Evolutionary conservation across 2,888 invertebrate species (phyloP).

Genomic region (Malthinus seriepunctatus): DNA sequence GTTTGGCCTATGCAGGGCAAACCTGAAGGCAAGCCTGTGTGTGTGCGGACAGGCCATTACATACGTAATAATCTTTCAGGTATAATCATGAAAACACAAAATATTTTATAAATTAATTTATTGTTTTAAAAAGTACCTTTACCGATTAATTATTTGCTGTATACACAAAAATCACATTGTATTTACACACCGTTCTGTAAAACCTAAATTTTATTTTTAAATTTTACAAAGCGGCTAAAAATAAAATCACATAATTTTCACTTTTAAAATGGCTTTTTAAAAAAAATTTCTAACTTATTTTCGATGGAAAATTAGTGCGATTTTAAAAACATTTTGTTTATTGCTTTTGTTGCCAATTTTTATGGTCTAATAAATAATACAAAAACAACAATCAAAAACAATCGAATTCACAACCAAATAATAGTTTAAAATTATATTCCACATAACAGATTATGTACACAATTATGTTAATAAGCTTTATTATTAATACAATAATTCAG

Average conservation of each 20-base stretch:
- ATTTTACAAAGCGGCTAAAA: conserved; percentile 6
- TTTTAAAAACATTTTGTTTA: conserved; percentile 16
- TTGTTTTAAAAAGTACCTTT: conserved; percentile 37
- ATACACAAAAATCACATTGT: conserved; percentile 38
- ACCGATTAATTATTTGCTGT: conserved; percentile 34
- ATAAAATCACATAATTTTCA: conserved; percentile 22
- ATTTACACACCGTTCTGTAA: conserved; percentile 25
- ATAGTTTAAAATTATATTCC: conserved; percentile 20
- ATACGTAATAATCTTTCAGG: too few relatives aligned
- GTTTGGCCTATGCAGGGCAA: too few relatives aligned
- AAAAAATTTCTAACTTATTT: too few relatives aligned
- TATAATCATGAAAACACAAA: too few relatives aligned
- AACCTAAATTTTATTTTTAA: conserved; percentile 6
- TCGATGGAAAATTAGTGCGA: conserved; percentile 16
- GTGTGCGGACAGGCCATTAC: too few relatives aligned
- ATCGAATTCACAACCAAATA: conserved; percentile 25
- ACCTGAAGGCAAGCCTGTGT: too few relatives aligned
- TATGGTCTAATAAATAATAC: background rate
- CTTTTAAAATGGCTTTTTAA: too few relatives aligned
- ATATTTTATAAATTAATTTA: conserved; percentile 32
- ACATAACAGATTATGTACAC: conserved; percentile 21
- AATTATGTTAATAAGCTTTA: conserved; percentile 20
- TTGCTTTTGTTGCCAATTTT: conserved; percentile 12
- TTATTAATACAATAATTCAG: conserved; percentile 10
- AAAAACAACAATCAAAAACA: conserved; percentile 22